A percentile compares a stretch with the other conserved stretches of the same genome.
phyloP scores from a whole-genome alignment of 2,888 invertebrate species.

The Watsonalla binaria region DNA sequence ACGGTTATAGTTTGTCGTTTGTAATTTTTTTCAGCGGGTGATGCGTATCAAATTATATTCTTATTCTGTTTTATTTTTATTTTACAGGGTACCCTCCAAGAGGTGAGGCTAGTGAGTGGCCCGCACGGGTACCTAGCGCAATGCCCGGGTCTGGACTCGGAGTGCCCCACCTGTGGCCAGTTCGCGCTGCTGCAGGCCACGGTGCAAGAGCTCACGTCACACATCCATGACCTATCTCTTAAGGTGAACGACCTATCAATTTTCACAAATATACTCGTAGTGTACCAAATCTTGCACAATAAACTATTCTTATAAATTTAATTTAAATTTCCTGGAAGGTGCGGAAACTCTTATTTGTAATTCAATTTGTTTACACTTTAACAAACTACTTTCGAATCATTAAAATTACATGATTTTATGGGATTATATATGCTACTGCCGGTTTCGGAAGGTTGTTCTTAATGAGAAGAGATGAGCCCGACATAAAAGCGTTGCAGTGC shows the following conservation, averaged over 20 bases:
- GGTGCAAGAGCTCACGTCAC: conserved; percentile 87
- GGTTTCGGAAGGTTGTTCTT: too few species aligned
- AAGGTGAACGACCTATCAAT: conserved; percentile 79
- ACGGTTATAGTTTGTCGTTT: too few species aligned
- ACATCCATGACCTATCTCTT: conserved; percentile 89
- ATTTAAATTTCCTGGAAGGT: too few species aligned
- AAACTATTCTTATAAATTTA: too few species aligned
- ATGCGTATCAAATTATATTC: not conserved
- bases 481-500: too few species aligned
- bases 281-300: too few species aligned
- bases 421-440: too few species aligned
- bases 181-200: conserved; percentile 90
- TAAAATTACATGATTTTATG: too few species aligned
- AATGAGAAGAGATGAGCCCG: too few species aligned
- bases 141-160: conserved; percentile 91
- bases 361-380: not conserved
- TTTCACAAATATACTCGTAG: too few species aligned
- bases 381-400: too few species aligned
- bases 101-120: conserved; percentile 90
- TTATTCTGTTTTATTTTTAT: not conserved
- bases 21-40: not conserved
- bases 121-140: conserved; percentile 91
- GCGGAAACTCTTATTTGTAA: not conserved
- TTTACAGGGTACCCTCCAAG: conserved; percentile 90
- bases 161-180: conserved; percentile 94